Evolutionary conservation across 2,113 vertebrate species (phyloP).

Genomic region (Neodontobutis hainanensis): DNA sequence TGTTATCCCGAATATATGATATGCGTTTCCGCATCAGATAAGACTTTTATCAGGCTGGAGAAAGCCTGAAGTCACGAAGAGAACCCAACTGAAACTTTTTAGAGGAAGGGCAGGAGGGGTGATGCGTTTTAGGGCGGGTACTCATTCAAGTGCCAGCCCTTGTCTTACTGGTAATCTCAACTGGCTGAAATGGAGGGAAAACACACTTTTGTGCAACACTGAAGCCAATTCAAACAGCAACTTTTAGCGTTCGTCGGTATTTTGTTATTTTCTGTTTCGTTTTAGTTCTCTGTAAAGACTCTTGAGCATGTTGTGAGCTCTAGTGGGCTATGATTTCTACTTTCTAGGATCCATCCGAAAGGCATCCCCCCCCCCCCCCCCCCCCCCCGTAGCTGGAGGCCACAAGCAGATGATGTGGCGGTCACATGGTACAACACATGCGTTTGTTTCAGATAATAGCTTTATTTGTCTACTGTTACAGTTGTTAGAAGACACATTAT

Average conservation of each 20-base stretch:
- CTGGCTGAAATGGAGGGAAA: not conserved
- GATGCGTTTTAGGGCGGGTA: slow-evolving; percentile 55
- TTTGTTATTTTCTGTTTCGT: not conserved
- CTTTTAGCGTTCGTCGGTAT: not conserved
- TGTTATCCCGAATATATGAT: not conserved
- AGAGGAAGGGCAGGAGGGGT: slow-evolving; percentile 31
- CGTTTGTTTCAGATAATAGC: slow-evolving; percentile 6
- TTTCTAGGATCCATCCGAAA: not conserved
- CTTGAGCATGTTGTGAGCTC: not conserved
- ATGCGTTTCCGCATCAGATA: not conserved
- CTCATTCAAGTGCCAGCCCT: slow-evolving; percentile 8
- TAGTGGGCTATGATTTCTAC: not conserved
- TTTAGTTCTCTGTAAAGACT: not conserved
- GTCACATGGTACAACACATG: slow-evolving; percentile 46
- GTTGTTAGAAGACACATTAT: slow-evolving; percentile 60
- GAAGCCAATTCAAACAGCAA: not conserved
- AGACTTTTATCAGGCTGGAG: not conserved
- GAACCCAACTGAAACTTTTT: slow-evolving; percentile 15
- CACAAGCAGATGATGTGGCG: not conserved
- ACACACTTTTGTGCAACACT: not conserved
- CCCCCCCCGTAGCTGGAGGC: not conserved
- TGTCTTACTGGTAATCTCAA: not conserved
- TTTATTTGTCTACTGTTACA: slow-evolving; percentile 68
- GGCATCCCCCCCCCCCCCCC: not conserved
- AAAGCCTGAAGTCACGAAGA: not conserved